Conservation (phyloP, 2,797 vertebrate species). For the Gambusia yucatana region DNA sequence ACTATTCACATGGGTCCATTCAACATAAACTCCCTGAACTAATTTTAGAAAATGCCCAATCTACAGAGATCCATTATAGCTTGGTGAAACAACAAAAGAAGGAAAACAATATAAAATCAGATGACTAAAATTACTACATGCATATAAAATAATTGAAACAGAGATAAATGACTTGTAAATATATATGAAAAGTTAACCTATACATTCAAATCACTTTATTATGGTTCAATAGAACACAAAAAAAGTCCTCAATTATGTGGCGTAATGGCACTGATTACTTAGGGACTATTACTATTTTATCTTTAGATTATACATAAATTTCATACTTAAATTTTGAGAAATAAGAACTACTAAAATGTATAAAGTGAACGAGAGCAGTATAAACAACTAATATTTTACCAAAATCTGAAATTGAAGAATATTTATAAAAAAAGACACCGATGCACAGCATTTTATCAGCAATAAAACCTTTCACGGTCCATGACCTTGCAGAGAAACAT, state of each 20-base stretch:
- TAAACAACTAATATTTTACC: background rate
- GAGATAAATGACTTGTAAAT: constrained; percentile 5
- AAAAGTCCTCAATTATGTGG: background rate
- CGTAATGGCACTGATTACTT: background rate
- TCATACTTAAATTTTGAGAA: background rate
- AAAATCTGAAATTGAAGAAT: background rate
- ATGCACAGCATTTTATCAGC: background rate
- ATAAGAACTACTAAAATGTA: background rate
- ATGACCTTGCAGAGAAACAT: constrained; percentile 21
- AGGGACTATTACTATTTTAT: constrained; percentile 2
- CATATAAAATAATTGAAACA: constrained; percentile 22
- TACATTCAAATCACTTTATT: too few relatives aligned
- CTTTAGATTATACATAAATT: background rate
- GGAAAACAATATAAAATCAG: constrained; percentile 29
- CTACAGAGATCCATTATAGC: constrained; percentile 24
- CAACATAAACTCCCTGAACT: constrained; percentile 43
- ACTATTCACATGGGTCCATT: constrained; percentile 44
- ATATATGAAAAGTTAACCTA: constrained; percentile 1
- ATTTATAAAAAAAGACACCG: background rate
- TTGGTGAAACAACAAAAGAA: constrained; percentile 31
- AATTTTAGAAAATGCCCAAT: constrained; percentile 38
- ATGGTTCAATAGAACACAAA: too few relatives aligned
- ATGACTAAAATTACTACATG: constrained; percentile 12
- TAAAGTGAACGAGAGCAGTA: background rate
- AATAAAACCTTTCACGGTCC: constrained; percentile 28